phyloP scores from a whole-genome alignment of 2,797 vertebrate species.

The Aeoliscus strigatus region DNA sequence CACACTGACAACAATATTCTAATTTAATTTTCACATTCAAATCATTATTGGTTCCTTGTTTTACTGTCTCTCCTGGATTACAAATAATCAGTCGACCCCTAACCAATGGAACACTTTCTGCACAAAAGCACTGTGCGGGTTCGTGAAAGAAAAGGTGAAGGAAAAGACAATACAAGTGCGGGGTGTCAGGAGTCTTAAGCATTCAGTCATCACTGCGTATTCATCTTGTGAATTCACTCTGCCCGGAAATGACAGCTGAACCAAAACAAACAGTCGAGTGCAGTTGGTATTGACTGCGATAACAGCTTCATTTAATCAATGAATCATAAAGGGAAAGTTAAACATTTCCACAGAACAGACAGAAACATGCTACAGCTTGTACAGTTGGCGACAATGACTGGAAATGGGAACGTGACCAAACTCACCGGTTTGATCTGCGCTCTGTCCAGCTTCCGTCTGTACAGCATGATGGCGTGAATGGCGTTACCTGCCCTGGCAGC shows the following conservation, averaged over 20 bases:
- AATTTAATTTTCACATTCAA: no score
- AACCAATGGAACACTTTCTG: slow-evolving; percentile 19
- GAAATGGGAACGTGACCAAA: slow-evolving; percentile 5
- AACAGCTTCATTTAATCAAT: slow-evolving; percentile 3
- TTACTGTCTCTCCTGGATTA: no score
- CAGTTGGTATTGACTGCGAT: slow-evolving; percentile 12
- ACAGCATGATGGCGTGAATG: slow-evolving; percentile 88
- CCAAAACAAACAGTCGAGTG: slow-evolving; percentile 13
- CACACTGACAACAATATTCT: no score
- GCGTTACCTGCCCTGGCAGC: slow-evolving; percentile 90
- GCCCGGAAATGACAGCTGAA: not conserved
- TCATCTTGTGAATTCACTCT: not conserved
- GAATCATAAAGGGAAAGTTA: slow-evolving; percentile 11
- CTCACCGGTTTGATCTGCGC: slow-evolving; percentile 93
- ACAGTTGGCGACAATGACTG: not conserved
- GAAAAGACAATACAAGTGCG: slow-evolving; percentile 6
- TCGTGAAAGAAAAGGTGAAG: slow-evolving; percentile 15
- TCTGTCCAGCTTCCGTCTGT: slow-evolving; percentile 90
- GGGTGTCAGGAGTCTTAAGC: slow-evolving; percentile 7
- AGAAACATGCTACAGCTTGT: not conserved
- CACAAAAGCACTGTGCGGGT: slow-evolving; percentile 51
- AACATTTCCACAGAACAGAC: slow-evolving; percentile 20
- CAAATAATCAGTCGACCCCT: no score
- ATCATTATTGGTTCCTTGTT: no score
- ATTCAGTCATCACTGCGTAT: not conserved